Evolutionary conservation across 2,113 vertebrate species (phyloP).

Genomic region (Tretioscincus oriximinensis): DNA sequence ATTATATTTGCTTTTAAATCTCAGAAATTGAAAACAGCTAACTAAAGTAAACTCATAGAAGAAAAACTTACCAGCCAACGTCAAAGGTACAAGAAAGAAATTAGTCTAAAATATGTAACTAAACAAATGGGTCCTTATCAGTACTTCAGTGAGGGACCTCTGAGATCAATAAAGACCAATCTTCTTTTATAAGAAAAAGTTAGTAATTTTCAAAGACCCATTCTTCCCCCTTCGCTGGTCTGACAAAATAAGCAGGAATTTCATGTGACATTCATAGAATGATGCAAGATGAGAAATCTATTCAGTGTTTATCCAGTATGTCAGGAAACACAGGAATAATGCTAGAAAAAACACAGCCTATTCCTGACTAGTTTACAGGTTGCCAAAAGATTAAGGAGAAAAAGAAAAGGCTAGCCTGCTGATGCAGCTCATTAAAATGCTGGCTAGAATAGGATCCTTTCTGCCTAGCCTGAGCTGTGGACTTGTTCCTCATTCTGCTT

Average conservation of each 20-base stretch:
- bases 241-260: constrained; percentile 25
- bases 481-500: constrained; percentile 26
- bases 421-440: constrained; percentile 27
- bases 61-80: background rate
- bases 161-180: background rate
- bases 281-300: constrained; percentile 3
- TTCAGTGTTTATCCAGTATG: background rate
- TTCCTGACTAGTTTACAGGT: constrained; percentile 29
- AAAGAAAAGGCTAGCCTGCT: constrained; percentile 25
- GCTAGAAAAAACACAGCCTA: background rate
- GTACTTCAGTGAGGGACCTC: too few relatives aligned
- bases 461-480: constrained; percentile 19
- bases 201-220: background rate
- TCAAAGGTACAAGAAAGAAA: background rate
- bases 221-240: background rate
- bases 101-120: background rate
- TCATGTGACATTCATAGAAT: constrained; percentile 22
- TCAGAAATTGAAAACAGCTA: constrained; percentile 14
- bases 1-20: background rate
- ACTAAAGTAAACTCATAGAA: constrained; percentile 9
- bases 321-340: constrained; percentile 43
- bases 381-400: background rate
- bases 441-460: constrained; percentile 37
- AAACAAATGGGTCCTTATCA: background rate
- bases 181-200: background rate